Conservation (phyloP, 2,888 invertebrate genomes). For the Caenorhabditis imperialis region DNA sequence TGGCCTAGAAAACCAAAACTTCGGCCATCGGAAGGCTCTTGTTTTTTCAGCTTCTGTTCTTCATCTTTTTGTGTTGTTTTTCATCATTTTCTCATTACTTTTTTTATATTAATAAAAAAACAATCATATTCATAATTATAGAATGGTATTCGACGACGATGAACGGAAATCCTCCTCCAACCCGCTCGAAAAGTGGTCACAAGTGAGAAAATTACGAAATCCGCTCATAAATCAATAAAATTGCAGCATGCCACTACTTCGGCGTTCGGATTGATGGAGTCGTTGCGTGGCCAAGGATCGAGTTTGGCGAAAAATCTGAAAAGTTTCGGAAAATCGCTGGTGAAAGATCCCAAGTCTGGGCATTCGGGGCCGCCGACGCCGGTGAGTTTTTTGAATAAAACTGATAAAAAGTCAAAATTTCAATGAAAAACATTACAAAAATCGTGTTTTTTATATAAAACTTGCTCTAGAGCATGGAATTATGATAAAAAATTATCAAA, state of each 20-base stretch:
- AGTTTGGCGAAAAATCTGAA: conserved; percentile 56
- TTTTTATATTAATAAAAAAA: too few relatives aligned
- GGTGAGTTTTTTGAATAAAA: conserved; percentile 7
- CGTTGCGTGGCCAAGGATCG: conserved; percentile 47
- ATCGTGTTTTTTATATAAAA: too few relatives aligned
- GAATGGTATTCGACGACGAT: too few relatives aligned
- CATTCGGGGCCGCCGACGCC: conserved; percentile 28
- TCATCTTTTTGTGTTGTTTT: too few relatives aligned
- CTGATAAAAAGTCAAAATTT: not conserved
- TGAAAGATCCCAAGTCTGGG: conserved; percentile 38
- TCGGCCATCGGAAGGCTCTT: too few relatives aligned
- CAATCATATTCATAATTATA: too few relatives aligned
- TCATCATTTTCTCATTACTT: too few relatives aligned
- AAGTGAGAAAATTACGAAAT: too few relatives aligned
- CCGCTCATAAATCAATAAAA: not conserved
- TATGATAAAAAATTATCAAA: too few relatives aligned
- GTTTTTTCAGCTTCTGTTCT: too few relatives aligned
- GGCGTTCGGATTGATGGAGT: conserved; percentile 50
- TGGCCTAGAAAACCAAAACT: too few relatives aligned
- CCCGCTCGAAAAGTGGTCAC: conserved; percentile 48
- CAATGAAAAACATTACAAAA: not conserved
- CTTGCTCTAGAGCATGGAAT: too few relatives aligned
- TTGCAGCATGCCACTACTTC: conserved; percentile 57
- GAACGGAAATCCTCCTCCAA: conserved; percentile 21
- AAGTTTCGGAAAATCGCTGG: conserved; percentile 52